phyloP scores from a whole-genome alignment of 2,888 invertebrate genomes.

The Anaspis maculata region DNA sequence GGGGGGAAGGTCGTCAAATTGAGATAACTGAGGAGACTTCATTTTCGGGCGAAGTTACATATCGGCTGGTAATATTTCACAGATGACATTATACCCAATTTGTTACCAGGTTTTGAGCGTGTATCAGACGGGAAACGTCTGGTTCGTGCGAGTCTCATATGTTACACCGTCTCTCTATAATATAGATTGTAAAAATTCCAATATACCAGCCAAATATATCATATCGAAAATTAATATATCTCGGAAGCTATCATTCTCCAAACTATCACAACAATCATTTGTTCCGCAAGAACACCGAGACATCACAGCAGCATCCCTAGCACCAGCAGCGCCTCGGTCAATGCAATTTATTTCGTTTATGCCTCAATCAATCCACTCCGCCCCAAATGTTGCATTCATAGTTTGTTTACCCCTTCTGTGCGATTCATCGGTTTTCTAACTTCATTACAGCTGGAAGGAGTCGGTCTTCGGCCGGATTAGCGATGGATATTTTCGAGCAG shows the following conservation, averaged over 20 bases:
- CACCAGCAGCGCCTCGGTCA: too few species aligned
- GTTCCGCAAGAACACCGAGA: too few species aligned
- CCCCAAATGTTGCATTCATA: slow-evolving; percentile 22
- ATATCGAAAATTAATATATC: slow-evolving; percentile 24
- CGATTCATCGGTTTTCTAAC: too few species aligned
- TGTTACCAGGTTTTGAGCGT: slow-evolving; percentile 24
- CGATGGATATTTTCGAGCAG: slow-evolving; percentile 87
- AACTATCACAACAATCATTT: slow-evolving; percentile 16
- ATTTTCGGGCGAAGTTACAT: too few species aligned
- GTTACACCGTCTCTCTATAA: slow-evolving; percentile 10
- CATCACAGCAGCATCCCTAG: too few species aligned
- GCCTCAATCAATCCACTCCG: too few species aligned
- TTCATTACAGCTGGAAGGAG: slow-evolving; percentile 65
- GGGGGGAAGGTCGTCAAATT: too few species aligned
- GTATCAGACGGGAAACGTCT: slow-evolving; percentile 19
- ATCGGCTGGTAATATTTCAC: slow-evolving; percentile 28
- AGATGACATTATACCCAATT: slow-evolving; percentile 30
- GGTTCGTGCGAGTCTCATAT: slow-evolving; percentile 22
- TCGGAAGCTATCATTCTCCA: slow-evolving; percentile 11
- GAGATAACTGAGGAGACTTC: too few species aligned
- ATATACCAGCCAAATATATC: slow-evolving; percentile 23
- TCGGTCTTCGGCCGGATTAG: slow-evolving; percentile 58
- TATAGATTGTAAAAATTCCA: slow-evolving; percentile 22
- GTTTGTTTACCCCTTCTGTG: slow-evolving; percentile 23
- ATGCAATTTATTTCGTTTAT: too few species aligned